phyloP scores from a whole-genome alignment of 2,888 invertebrate genomes.

The Standfussiana lucernea region DNA sequence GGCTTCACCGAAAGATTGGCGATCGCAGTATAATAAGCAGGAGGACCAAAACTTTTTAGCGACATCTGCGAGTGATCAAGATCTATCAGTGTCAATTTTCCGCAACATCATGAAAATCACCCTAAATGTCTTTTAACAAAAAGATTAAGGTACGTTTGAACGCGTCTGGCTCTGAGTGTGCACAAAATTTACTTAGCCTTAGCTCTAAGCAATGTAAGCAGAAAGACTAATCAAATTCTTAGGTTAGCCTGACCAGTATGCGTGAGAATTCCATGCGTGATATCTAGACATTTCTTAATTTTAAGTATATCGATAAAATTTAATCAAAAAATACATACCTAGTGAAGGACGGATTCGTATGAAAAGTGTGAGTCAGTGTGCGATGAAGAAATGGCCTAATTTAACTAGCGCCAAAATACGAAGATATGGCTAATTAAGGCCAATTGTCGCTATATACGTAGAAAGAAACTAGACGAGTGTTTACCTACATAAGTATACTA shows the following conservation, averaged over 20 bases:
- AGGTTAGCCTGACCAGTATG: constrained; percentile 6
- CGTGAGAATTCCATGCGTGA: constrained; percentile 35
- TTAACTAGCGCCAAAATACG: constrained; percentile 26
- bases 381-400: constrained; percentile 14
- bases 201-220: constrained; percentile 8
- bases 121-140: not conserved
- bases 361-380: constrained; percentile 19
- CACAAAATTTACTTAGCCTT: not conserved
- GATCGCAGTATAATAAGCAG: not conserved
- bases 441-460: constrained; percentile 27
- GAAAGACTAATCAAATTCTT: not conserved
- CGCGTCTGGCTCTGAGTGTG: not conserved
- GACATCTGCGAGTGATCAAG: not conserved
- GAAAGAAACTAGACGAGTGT: not conserved
- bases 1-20: not conserved
- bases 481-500: not conserved
- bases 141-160: not conserved
- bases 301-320: constrained; percentile 3
- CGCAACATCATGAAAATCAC: not conserved
- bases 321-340: constrained; percentile 4
- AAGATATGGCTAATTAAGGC: constrained; percentile 37
- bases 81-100: not conserved
- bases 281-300: constrained; percentile 6
- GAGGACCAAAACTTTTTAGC: not conserved
- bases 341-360: constrained; percentile 16